These are phyloP conservation scores for Nothobranchius furzeri DNA, from an alignment of 2,113 vertebrate genomes.

Conservation along the genomic window DNA sequence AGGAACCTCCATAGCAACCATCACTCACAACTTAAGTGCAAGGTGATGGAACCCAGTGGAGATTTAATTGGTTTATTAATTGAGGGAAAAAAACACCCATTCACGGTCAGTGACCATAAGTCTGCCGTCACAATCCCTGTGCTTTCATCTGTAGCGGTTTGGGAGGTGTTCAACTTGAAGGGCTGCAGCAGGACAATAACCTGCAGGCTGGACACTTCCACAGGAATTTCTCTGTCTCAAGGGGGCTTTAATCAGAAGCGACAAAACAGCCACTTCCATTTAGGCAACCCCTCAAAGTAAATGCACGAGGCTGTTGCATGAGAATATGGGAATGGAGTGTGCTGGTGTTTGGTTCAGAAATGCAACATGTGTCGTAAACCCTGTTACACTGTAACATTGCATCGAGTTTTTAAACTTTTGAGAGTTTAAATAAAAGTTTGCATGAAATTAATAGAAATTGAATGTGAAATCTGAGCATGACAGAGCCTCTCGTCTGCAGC, in stretches of 20 bases:
- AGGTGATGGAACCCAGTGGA: slow-evolving; percentile 48
- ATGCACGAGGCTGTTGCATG: neutral
- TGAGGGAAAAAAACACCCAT: slow-evolving; percentile 56
- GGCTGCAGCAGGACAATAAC: slow-evolving; percentile 48
- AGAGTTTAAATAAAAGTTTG: too few species aligned
- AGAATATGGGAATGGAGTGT: neutral
- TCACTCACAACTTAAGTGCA: slow-evolving; percentile 29
- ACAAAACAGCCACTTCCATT: slow-evolving; percentile 50
- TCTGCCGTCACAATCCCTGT: slow-evolving; percentile 47
- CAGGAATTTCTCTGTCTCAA: slow-evolving; percentile 61
- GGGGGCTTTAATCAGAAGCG: slow-evolving; percentile 27
- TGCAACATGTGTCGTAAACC: neutral
- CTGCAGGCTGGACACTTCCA: slow-evolving; percentile 57
- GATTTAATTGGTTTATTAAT: slow-evolving; percentile 59
- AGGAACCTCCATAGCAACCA: slow-evolving; percentile 60
- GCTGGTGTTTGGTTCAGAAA: neutral
- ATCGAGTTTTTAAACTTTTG: too few species aligned
- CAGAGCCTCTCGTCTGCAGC: too few species aligned
- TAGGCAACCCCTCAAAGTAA: slow-evolving; percentile 29
- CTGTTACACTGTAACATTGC: neutral
- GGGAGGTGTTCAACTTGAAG: slow-evolving; percentile 50
- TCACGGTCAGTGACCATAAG: slow-evolving; percentile 56
- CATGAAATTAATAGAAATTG: too few species aligned
- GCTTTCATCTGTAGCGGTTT: slow-evolving; percentile 50
- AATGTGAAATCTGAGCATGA: too few species aligned